Conservation (phyloP, 2,113 vertebrate species). For the Microcebus griseorufus region DNA sequence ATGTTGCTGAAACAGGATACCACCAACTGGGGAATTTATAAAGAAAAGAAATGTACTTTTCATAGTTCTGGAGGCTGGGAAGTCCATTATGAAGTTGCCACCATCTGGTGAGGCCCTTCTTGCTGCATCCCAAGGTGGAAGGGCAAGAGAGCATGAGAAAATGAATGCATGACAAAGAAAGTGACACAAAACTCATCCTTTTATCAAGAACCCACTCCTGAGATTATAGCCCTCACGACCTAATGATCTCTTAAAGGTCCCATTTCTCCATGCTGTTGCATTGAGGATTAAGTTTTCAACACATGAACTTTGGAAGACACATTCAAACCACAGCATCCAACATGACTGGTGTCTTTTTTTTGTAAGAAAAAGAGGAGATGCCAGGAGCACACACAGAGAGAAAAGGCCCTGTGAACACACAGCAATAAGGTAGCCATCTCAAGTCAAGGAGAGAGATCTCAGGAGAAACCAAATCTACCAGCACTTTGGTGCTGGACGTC, state of each 20-base stretch:
- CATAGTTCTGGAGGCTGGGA: not conserved
- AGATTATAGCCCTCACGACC: not conserved
- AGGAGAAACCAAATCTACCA: not conserved
- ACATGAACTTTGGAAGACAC: not conserved
- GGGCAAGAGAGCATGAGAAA: not conserved
- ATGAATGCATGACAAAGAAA: not conserved
- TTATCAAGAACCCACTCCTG: not conserved
- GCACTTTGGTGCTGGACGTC: not conserved
- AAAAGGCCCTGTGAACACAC: not conserved
- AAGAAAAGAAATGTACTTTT: not conserved
- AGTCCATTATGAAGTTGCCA: not conserved
- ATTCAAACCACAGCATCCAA: not conserved
- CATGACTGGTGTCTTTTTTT: not conserved
- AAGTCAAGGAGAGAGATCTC: not conserved
- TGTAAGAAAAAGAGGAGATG: not conserved
- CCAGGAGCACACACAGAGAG: not conserved
- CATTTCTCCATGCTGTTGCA: not conserved
- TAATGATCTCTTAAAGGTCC: not conserved
- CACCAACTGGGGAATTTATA: not conserved
- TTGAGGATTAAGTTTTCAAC: not conserved
- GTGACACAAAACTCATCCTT: not conserved
- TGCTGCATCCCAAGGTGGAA: not conserved
- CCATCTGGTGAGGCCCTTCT: not conserved
- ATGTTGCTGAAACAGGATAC: not conserved
- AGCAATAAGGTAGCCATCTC: not conserved